Evolutionary conservation across 23 tunicate species (phyloP).

Genomic region (Styela clava): DNA sequence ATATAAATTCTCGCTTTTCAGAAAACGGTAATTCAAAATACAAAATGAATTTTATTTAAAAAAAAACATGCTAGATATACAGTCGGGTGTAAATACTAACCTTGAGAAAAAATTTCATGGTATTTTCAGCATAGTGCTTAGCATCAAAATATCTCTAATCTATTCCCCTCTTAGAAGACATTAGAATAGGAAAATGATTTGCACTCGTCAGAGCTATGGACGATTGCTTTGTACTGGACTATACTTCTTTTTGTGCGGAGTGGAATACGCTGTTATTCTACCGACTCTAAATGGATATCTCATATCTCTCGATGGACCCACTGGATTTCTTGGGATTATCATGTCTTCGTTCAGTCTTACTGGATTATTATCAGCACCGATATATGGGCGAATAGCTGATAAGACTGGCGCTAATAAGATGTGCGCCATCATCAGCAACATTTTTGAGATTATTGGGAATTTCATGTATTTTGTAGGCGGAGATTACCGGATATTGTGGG

Average conservation of each 20-base stretch:
- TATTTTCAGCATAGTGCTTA: too few relatives aligned
- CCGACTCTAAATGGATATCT: slow-evolving; percentile 65
- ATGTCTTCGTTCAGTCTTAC: slow-evolving; percentile 78
- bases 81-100: too few relatives aligned
- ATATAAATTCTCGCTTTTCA: too few relatives aligned
- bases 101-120: too few relatives aligned
- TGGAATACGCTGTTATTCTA: slow-evolving; percentile 57
- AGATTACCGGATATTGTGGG: slow-evolving; percentile 40
- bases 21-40: too few relatives aligned
- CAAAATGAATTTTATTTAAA: too few relatives aligned
- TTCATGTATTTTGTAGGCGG: slow-evolving; percentile 53
- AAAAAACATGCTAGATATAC: too few relatives aligned
- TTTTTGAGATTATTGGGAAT: slow-evolving; percentile 86
- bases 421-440: slow-evolving; percentile 42
- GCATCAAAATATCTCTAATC: too few relatives aligned
- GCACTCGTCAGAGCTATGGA: neutral
- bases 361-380: slow-evolving; percentile 68
- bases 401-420: slow-evolving; percentile 46
- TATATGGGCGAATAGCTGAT: slow-evolving; percentile 78
- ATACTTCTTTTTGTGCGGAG: neutral
- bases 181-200: slow-evolving; percentile 16
- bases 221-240: slow-evolving; percentile 7
- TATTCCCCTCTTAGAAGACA: too few relatives aligned
- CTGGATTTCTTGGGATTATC: slow-evolving; percentile 54
- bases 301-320: slow-evolving; percentile 29